Base-by-base conservation (phyloP, 2,797 vertebrate species). In the Holocentrus rufus region DNA sequence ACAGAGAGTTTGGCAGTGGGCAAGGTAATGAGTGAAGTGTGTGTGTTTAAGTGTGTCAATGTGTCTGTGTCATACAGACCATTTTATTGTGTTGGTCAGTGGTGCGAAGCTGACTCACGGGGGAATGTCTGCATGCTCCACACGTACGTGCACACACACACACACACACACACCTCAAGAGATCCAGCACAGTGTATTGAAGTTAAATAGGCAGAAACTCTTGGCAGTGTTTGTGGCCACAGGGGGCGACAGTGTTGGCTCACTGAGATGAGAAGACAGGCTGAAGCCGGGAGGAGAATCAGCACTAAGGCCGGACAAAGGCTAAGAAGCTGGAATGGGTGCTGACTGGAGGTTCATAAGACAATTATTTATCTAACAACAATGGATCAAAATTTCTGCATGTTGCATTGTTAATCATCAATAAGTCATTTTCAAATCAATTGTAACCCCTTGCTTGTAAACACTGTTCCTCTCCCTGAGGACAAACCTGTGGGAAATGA, bases 21-120 rank as follows among this genome's bases (percentile, higher is more conserved):
- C 63, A 17, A 31, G 57, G 55, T 42, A 7, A 13, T 5, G 14
- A 14, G 59, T 44, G 58, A 72, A 50, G 17, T 9, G 8, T 14
- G 9, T 42, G 13, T 14, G 13, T 11, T 2, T 11, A 11, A 7
- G 17, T 63, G 49, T 68, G 65, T 64, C 36, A 58, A 0, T 64
- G 54, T 71, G 58, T 74, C 66, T 7, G 6, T 53, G 69, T 31
- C 52, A 61, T 67, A 57, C 20, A 11, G 31, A 69, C 25, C 61
- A 65, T 71, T 65, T 76, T 17, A 72, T 79, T 74, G 74, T 50
- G 42, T 52, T 77, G 73, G 64, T 42, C 60, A 79, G 31, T 66
- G 70, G 60, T 64, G 70, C 20, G 42, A 71, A 83, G 72, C 70
- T 34, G 23, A 65, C 6, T 7, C 30, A 49, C 18, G 13, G 7